Evolutionary conservation across 2,888 invertebrate species (phyloP).

Genomic region (Lapara coniferarum): DNA sequence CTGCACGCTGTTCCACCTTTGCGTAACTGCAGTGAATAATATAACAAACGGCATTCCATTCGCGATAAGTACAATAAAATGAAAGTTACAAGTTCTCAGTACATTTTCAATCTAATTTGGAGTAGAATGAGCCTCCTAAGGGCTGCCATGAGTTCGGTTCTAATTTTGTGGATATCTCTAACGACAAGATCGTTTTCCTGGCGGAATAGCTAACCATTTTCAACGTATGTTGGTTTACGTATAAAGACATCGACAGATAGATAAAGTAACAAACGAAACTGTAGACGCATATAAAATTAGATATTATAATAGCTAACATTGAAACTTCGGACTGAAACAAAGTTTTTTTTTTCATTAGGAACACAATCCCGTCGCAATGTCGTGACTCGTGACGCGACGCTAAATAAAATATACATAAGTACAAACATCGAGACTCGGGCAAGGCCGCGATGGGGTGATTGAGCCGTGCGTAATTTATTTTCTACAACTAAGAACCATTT

Average conservation of each 20-base stretch:
- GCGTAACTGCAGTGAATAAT: neutral
- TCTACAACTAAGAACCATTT: constrained; percentile 14
- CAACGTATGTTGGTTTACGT: neutral
- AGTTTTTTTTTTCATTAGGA: neutral
- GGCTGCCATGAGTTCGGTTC: neutral
- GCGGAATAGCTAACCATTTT: neutral
- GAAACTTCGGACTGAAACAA: neutral
- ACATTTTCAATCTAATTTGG: neutral
- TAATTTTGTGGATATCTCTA: constrained; percentile 12
- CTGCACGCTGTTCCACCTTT: neutral
- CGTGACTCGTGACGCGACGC: neutral
- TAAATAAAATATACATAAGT: constrained; percentile 1
- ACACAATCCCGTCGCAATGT: neutral
- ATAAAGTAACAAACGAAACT: neutral
- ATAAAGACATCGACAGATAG: no score
- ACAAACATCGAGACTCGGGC: neutral
- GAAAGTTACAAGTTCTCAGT: neutral
- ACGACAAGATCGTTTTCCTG: neutral
- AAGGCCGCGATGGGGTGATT: constrained; percentile 13
- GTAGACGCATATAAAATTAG: neutral
- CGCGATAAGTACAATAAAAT: neutral
- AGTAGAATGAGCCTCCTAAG: constrained; percentile 10
- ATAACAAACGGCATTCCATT: neutral
- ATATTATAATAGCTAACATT: neutral
- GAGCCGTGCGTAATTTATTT: constrained; percentile 3